These are phyloP conservation scores for Porites rus DNA, from an alignment of 92 coral and sea anemone species.

Conservation along the genomic window DNA sequence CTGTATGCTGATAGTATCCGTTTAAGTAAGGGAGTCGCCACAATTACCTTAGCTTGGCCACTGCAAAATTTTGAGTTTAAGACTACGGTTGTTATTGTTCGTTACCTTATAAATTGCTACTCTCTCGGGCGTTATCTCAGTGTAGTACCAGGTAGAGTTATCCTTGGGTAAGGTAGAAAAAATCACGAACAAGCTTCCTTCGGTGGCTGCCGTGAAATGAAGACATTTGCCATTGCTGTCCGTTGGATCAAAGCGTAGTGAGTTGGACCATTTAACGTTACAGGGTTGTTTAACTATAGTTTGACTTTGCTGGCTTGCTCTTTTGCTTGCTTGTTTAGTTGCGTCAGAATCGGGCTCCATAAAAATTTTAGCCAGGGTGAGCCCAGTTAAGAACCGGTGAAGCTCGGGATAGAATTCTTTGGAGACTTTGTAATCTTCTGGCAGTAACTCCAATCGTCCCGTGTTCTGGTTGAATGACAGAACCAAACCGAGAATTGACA, in stretches of 20 bases:
- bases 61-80: too few species aligned
- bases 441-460: slow-evolving; percentile 26
- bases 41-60: too few species aligned
- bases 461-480: slow-evolving; percentile 38
- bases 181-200: slow-evolving; percentile 50
- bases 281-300: slow-evolving; percentile 29
- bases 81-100: too few species aligned
- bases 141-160: slow-evolving; percentile 55
- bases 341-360: neutral
- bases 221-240: slow-evolving; percentile 59
- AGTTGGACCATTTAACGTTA: slow-evolving; percentile 59
- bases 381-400: slow-evolving; percentile 15
- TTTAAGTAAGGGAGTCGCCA: too few species aligned
- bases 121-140: slow-evolving; percentile 33
- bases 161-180: slow-evolving; percentile 57
- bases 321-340: neutral
- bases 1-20: too few species aligned
- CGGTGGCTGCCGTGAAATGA: slow-evolving; percentile 60
- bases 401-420: slow-evolving; percentile 26
- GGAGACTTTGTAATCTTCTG: slow-evolving; percentile 29
- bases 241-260: slow-evolving; percentile 66
- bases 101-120: slow-evolving; percentile 55
- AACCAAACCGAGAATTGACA: slow-evolving; percentile 62
- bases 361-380: slow-evolving; percentile 19
- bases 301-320: slow-evolving; percentile 2